Conservation (phyloP, 1,140 invertebrate genomes). For the Drosophila malerkotliana region DNA sequence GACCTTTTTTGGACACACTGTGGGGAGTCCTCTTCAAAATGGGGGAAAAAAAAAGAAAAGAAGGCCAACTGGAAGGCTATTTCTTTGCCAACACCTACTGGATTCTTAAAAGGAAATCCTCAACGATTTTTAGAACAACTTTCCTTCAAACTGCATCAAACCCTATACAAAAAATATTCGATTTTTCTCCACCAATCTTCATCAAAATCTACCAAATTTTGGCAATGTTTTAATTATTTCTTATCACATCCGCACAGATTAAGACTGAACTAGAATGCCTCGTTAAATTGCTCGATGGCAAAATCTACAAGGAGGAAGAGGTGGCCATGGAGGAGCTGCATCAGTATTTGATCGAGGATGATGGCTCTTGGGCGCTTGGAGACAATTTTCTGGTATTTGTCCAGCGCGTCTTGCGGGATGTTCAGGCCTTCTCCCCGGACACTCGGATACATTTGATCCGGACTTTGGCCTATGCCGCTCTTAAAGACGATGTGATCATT, state of each 20-base stretch:
- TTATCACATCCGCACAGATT: conserved; percentile 82
- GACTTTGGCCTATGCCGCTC: conserved; percentile 89
- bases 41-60: too few species aligned
- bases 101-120: too few species aligned
- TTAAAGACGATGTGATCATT: conserved; percentile 95
- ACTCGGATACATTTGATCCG: conserved; percentile 88
- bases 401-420: conserved; percentile 87
- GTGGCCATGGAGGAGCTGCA: conserved; percentile 91
- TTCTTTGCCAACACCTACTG: too few species aligned
- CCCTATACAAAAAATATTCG: too few species aligned
- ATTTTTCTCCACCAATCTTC: neutral
- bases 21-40: too few species aligned
- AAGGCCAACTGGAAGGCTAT: too few species aligned
- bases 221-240: neutral
- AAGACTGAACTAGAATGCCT: conserved; percentile 88
- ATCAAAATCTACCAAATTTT: too few species aligned
- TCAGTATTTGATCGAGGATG: conserved; percentile 93
- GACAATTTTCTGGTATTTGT: conserved; percentile 94
- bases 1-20: too few species aligned
- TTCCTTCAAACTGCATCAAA: too few species aligned
- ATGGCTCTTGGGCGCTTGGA: conserved; percentile 95
- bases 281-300: conserved; percentile 86
- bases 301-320: conserved; percentile 88
- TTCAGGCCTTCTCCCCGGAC: conserved; percentile 85
- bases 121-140: too few species aligned